A percentile compares a stretch with the other conserved stretches of the same genome.
Evolutionary conservation across 2,888 invertebrate species (phyloP).

Genomic region (Onchidella celtica): DNA sequence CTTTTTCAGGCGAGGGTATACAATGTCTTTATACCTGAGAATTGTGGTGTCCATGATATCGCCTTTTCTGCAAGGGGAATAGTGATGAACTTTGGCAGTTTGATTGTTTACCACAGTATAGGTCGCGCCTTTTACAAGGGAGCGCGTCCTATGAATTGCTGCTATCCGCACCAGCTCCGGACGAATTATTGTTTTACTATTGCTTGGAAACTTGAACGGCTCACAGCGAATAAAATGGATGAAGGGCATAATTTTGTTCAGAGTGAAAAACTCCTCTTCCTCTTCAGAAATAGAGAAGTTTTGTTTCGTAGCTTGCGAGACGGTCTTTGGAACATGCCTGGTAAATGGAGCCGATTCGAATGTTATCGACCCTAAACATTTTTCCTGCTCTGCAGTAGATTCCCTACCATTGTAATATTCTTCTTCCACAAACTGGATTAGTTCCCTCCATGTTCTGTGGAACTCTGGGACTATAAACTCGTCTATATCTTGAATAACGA

Average conservation of each 20-base stretch:
- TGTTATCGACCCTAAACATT: neutral
- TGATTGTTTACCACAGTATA: neutral
- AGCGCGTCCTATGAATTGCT: neutral
- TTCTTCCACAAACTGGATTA: neutral
- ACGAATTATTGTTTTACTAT: slow-evolving; percentile 16
- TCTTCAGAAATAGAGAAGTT: slow-evolving; percentile 18
- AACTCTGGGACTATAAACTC: slow-evolving; percentile 3
- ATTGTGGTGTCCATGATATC: neutral
- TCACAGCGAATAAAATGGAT: neutral
- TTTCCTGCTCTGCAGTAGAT: neutral
- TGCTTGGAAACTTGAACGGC: neutral
- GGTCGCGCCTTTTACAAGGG: neutral
- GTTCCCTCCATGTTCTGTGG: slow-evolving; percentile 3
- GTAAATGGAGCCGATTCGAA: slow-evolving; percentile 2
- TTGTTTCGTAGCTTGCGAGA: neutral
- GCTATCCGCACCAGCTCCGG: neutral
- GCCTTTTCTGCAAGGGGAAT: neutral
- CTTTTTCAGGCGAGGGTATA: neutral
- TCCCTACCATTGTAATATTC: neutral
- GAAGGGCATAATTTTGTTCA: neutral
- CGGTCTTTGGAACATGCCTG: neutral
- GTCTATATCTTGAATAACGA: slow-evolving; percentile 17
- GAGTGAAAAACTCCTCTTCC: slow-evolving; percentile 15
- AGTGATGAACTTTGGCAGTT: slow-evolving; percentile 11
- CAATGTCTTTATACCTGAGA: neutral